Conservation (phyloP, 2,113 vertebrate genomes). For the Cephalopterus ornatus region DNA sequence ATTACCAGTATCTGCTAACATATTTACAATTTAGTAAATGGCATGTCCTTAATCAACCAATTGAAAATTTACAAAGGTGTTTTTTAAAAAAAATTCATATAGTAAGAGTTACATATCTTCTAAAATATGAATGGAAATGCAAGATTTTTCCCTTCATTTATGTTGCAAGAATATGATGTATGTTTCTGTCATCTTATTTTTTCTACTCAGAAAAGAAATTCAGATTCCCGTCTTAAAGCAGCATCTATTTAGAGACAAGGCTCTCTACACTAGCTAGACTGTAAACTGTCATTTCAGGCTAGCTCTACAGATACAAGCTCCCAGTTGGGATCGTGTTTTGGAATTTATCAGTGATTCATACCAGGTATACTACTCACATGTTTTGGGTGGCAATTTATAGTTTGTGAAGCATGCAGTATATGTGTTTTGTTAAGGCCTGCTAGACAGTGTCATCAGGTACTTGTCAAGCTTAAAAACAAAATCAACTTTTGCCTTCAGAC, state of each 20-base stretch:
- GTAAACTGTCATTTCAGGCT: slow-evolving; percentile 49
- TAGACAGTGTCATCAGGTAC: not conserved
- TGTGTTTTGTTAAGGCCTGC: slow-evolving; percentile 3
- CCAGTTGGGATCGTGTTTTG: slow-evolving; percentile 38
- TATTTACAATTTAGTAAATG: not conserved
- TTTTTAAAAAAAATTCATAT: not conserved
- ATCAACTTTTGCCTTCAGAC: not conserved
- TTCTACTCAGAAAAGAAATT: slow-evolving; percentile 51
- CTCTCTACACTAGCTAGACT: slow-evolving; percentile 48
- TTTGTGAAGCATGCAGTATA: slow-evolving; percentile 33
- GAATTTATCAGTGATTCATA: slow-evolving; percentile 37
- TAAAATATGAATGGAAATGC: not conserved
- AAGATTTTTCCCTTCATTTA: not conserved
- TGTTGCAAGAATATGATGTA: slow-evolving; percentile 49
- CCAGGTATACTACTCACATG: slow-evolving; percentile 40
- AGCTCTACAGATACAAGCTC: slow-evolving; percentile 51
- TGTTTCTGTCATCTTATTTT: slow-evolving; percentile 51
- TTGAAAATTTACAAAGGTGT: not conserved
- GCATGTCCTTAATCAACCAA: not conserved
- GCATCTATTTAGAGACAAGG: slow-evolving; percentile 48
- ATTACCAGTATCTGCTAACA: not conserved
- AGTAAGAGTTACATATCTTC: not conserved
- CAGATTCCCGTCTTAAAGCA: slow-evolving; percentile 56
- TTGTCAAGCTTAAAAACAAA: not conserved
- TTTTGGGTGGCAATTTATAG: slow-evolving; percentile 27